Evolutionary conservation across 2,113 vertebrate genomes (phyloP).

Genomic region (Pholis gunnellus): DNA sequence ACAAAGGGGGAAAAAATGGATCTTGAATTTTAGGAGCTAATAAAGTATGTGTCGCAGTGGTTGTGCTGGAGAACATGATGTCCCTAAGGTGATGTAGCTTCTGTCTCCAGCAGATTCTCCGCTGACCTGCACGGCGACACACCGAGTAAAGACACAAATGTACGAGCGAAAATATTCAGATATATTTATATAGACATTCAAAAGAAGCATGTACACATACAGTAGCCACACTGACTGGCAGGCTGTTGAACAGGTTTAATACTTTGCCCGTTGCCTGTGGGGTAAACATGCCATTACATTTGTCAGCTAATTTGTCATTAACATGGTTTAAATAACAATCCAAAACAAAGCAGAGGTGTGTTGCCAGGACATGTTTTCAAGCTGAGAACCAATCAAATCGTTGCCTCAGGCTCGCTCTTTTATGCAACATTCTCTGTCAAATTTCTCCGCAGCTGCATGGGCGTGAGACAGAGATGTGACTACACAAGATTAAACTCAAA

Average conservation of each 20-base stretch:
- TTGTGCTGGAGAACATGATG: slow-evolving; percentile 45
- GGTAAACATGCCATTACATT: slow-evolving; percentile 29
- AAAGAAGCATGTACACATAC: neutral
- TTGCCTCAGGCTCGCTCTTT: slow-evolving; percentile 41
- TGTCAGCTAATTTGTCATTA: slow-evolving; percentile 53
- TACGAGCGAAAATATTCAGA: neutral
- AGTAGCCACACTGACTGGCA: neutral
- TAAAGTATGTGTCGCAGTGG: slow-evolving; percentile 43
- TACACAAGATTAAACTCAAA: slow-evolving; percentile 52
- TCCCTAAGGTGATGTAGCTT: slow-evolving; percentile 51
- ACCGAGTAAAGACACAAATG: neutral
- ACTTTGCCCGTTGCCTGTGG: slow-evolving; percentile 17
- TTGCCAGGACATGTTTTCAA: slow-evolving; percentile 43
- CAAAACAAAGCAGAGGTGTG: slow-evolving; percentile 40
- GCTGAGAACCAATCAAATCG: slow-evolving; percentile 56
- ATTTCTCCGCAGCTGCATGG: slow-evolving; percentile 10
- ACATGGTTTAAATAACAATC: slow-evolving; percentile 41
- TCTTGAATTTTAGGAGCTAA: slow-evolving; percentile 44
- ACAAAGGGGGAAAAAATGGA: neutral
- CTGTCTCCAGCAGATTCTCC: slow-evolving; percentile 53
- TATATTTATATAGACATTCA: neutral
- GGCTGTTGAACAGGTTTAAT: slow-evolving; percentile 55
- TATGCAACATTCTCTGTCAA: slow-evolving; percentile 22
- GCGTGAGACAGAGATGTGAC: slow-evolving; percentile 37
- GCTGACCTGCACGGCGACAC: slow-evolving; percentile 6